A percentile compares a stretch with the other conserved stretches of the same genome.
phyloP scores from a whole-genome alignment of 2,797 vertebrate species.

The Pangasius macronema region DNA sequence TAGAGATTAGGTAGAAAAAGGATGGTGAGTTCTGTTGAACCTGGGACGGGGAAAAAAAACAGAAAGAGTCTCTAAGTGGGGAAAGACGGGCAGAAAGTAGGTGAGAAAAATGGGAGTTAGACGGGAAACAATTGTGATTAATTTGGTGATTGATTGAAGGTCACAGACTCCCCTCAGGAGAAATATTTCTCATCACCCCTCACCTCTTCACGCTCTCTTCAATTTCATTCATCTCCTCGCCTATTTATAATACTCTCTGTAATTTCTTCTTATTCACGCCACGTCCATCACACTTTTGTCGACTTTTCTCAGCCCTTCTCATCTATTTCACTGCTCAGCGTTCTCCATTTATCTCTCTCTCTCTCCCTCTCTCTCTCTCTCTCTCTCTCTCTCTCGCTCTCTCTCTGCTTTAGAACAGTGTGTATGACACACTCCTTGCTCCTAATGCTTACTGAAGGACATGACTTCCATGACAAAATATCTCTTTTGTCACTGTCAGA shows the following conservation, averaged over 20 bases:
- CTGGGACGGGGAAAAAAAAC: not conserved
- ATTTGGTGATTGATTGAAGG: slow-evolving; percentile 67
- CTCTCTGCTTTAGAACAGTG: not conserved
- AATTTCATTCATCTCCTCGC: slow-evolving; percentile 52
- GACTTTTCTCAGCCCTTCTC: slow-evolving; percentile 42
- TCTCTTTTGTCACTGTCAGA: slow-evolving; percentile 30
- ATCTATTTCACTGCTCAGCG: slow-evolving; percentile 12
- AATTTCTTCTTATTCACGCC: slow-evolving; percentile 28
- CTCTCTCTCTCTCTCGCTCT: slow-evolving; percentile 3
- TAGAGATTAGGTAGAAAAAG: not conserved
- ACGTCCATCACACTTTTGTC: slow-evolving; percentile 36
- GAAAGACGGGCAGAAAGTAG: slow-evolving; percentile 9
- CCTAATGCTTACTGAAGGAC: slow-evolving; percentile 37
- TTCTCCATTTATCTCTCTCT: not conserved
- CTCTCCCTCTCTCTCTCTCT: slow-evolving; percentile 20
- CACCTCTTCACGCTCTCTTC: slow-evolving; percentile 54
- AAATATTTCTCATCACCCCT: slow-evolving; percentile 65
- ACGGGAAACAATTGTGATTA: slow-evolving; percentile 61
- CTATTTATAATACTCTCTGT: slow-evolving; percentile 45
- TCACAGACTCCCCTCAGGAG: slow-evolving; percentile 47
- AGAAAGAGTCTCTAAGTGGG: not conserved
- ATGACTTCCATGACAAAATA: slow-evolving; percentile 47
- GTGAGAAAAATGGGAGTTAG: slow-evolving; percentile 10
- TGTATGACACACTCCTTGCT: slow-evolving; percentile 31
- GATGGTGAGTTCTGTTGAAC: not conserved